These are phyloP conservation scores for Beroe forskalii DNA, from an alignment of 37 sponge, comb jelly and placozoan species.

Conservation along the genomic window DNA sequence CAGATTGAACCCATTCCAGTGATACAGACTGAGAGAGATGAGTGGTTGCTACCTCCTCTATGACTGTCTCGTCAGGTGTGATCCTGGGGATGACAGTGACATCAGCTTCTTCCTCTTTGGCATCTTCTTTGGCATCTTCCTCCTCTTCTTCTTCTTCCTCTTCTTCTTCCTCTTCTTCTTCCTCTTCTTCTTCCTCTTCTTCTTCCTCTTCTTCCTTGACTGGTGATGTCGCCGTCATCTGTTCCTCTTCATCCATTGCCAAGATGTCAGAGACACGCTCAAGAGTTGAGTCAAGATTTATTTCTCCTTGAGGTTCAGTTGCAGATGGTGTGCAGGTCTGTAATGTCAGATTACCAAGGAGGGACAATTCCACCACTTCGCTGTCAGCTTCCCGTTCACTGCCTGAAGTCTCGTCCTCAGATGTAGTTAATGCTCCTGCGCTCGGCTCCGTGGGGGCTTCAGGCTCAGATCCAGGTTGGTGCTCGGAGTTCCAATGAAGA, in stretches of 20 bases:
- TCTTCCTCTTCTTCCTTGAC: too few species aligned
- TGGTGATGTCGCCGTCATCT: neutral
- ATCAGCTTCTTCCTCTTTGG: neutral
- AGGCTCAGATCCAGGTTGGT: neutral
- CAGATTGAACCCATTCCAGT: neutral
- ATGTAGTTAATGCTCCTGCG: neutral
- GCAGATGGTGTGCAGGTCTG: neutral
- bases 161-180: too few species aligned
- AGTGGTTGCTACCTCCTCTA: neutral
- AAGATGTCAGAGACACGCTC: neutral
- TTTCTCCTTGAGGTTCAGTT: neutral
- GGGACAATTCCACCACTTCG: neutral
- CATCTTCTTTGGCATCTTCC: too few species aligned
- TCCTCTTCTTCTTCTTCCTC: too few species aligned
- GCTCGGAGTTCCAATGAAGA: conserved; percentile 8
- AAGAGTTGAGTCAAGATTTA: neutral
- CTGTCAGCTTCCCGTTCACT: neutral
- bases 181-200: too few species aligned
- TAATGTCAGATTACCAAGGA: neutral
- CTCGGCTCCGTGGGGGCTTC: neutral
- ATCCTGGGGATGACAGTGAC: neutral
- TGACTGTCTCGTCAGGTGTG: neutral
- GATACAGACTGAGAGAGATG: neutral
- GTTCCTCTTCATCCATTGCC: neutral
- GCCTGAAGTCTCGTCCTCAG: neutral